Evolutionary conservation across 2,888 invertebrate species (phyloP), one percentile per base, ranked within the genome.

Genomic region (Drosophila cracens): DNA sequence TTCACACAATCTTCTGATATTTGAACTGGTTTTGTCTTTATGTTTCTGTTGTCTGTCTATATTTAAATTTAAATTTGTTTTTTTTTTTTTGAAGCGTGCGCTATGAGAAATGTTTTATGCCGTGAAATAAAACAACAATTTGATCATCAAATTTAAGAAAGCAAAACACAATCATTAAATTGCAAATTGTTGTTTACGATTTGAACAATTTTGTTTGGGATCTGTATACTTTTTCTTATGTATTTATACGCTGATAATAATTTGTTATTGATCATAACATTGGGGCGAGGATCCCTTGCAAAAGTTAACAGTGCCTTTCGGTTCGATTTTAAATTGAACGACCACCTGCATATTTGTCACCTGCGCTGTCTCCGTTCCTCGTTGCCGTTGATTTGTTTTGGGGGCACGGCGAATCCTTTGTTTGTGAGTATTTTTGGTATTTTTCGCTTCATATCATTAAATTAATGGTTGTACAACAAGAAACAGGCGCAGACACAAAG

Each of bases 181-280:
- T n/a, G 54, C 21, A 25, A 51, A 68, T 67, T 51, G 25, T 38
- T 66, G 51, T 25, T 46, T 29, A 25, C 16, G 16, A 53, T 59
- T 56, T 62, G 29, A n/a, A 38, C 36, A 49, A 58, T 25, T 33
- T 33, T 40, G 51, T 54, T 67, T 54, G 38, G 11, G 36, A 46
- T 46, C 8, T 25, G 36, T 16, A 5, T 8, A 13, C 21, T 13
- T 11, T 29, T 51, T 10, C 18, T 18, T 64, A 31, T 31, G 31
- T 67, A 33, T 63, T 40, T 53, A 36, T 56, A 33, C 43, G 36
- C 48, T 18, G 31, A 43, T 63, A 38, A 34, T 56, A 34, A 58
- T 53, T 40, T 76, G 27, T 66, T 66, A 74, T 74, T 70, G 79
- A 74, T 75, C 71, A 71, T 79, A 69, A 64, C 68, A 63, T 62